Percentiles rank a stretch among this genome's conserved stretches.
Conservation (phyloP, 2,888 invertebrate species). For the Orgyia antiqua region DNA sequence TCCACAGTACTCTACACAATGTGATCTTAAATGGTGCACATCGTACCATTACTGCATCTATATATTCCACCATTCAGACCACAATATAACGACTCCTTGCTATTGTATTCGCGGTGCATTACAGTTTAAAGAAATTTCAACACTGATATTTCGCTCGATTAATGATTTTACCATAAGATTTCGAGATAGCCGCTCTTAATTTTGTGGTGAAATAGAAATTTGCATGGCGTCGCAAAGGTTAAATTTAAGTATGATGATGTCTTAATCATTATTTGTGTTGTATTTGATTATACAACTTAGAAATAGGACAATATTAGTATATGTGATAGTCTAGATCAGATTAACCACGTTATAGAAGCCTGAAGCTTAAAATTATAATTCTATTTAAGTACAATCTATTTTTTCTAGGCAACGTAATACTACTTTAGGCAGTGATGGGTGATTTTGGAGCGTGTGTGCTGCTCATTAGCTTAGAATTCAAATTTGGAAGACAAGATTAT, state of each 20-base stretch:
- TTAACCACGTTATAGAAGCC: too few relatives aligned
- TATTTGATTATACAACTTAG: too few relatives aligned
- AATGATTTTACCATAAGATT: constrained; percentile 71
- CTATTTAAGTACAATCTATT: too few relatives aligned
- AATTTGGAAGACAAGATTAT: too few relatives aligned
- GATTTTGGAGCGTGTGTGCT: too few relatives aligned
- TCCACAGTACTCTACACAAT: constrained; percentile 11
- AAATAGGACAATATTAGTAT: too few relatives aligned
- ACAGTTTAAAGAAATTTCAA: constrained; percentile 34
- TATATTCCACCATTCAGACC: constrained; percentile 29
- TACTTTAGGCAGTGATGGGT: too few relatives aligned
- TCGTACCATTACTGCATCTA: constrained; percentile 46
- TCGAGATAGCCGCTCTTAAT: constrained; percentile 32
- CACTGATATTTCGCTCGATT: constrained; percentile 58
- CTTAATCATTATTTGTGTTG: neutral
- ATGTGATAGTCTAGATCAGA: too few relatives aligned
- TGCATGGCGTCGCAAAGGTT: constrained; percentile 5
- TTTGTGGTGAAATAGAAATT: constrained; percentile 23
- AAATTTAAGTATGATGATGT: constrained; percentile 3
- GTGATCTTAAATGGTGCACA: constrained; percentile 43
- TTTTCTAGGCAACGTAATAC: too few relatives aligned
- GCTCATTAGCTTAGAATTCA: too few relatives aligned
- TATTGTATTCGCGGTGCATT: constrained; percentile 64
- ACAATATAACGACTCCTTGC: constrained; percentile 20
- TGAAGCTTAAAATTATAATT: too few relatives aligned